These are phyloP conservation scores for Recurvirostra avosetta DNA, from an alignment of 2,113 vertebrate species.

Conservation along the genomic window DNA sequence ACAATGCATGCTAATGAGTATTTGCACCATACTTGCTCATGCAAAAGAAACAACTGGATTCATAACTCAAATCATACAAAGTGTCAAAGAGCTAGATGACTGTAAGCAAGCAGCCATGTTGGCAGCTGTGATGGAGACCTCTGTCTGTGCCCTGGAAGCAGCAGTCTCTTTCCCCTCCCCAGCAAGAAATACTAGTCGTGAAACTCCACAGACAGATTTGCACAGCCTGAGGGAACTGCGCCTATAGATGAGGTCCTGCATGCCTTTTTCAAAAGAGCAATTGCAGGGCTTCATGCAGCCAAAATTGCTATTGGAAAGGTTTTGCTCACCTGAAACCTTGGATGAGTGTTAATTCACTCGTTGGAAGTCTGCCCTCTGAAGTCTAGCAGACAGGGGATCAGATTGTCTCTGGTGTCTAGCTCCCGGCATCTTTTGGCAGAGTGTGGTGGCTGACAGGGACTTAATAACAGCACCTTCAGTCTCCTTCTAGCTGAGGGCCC, in stretches of 20 bases:
- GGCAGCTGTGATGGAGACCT: background rate
- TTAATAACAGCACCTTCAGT: background rate
- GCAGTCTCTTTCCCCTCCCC: background rate
- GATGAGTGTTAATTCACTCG: background rate
- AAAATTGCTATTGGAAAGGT: background rate
- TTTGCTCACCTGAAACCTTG: background rate
- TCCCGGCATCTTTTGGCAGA: background rate
- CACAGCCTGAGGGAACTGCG: background rate
- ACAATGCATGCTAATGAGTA: background rate
- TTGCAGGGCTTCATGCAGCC: background rate
- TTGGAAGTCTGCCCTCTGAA: background rate
- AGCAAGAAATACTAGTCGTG: background rate
- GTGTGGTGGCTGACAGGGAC: background rate
- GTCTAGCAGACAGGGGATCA: background rate
- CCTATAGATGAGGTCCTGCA: background rate
- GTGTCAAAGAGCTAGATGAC: background rate
- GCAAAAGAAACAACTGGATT: background rate
- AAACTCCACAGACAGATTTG: background rate
- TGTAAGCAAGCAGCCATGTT: background rate
- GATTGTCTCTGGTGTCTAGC: background rate
- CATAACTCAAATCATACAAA: background rate
- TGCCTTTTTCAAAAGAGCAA: background rate
- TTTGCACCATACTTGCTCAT: background rate
- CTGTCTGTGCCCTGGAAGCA: background rate
- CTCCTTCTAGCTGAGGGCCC: background rate